Base-by-base conservation (phyloP, 2,113 vertebrate genomes). In the Nannospalax galili region DNA sequence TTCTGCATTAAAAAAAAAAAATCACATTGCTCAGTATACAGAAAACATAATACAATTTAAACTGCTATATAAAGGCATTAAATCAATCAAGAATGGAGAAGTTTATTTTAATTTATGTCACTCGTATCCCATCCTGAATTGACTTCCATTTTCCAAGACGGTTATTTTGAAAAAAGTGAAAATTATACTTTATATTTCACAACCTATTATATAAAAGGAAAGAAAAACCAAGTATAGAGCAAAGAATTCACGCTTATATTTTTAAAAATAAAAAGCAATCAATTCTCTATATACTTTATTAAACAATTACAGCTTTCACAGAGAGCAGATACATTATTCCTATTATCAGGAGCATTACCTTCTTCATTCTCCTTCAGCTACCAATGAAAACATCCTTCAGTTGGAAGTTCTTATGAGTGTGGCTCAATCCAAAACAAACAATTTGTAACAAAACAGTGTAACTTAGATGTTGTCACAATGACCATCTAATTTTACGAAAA, bases 281-380 rank as follows among this genome's bases (percentile, higher is more conserved):
- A 98, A 97, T 98, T 98, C 97, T 98, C 98, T 98, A 97, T 95
- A 98, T 67, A 85, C 77, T 97, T 98, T 98, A 98, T 98, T 98
- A 92, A 96, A 91, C n/a, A 95, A 96, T 97, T 98, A 98, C 97
- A 98, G 95, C 96, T 98, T 98, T 97, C 97, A 98, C 96, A 98
- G 92, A 98, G 96, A 98, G 93, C 95, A 98, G 87, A 98, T 98
- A 98, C 98, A 98, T 97, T 97, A 97, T 97, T 97, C 92, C 98
- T 98, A 98, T 95, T 80, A 96, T 79, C 95, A 98, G 97, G 95
- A 98, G 97, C 92, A 98, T 97, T 93, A 95, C 73, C 64, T 56
- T 97, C 91, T 96, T 97, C 94, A 88, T 96, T 91, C 80, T 96
- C 93, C 65, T 95, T 96, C 94, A 93, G 93, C 96, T 98, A 97